Evolutionary conservation across 2,888 invertebrate genomes (phyloP), one percentile per base, ranked within the genome.

Genomic region (Caenorhabditis afra): DNA sequence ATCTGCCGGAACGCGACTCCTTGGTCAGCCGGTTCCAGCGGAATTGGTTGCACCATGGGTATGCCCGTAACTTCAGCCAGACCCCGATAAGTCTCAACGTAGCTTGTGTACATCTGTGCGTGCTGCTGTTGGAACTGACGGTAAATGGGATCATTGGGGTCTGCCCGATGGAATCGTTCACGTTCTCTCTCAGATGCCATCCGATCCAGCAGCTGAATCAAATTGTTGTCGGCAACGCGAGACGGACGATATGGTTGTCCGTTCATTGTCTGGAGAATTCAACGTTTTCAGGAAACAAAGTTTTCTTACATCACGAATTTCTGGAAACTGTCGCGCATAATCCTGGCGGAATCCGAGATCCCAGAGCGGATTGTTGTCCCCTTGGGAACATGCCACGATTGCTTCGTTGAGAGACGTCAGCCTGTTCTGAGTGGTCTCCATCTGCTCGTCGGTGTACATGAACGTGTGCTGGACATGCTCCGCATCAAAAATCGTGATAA

Each of bases 221-320:
- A 45, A 22, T 41, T 23, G n/a, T 18, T 35, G 18, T 66, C 66
- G 12, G 61, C 61, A 0, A 22, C 16, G 0, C 1, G 4, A 1
- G 61, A 55, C 0, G 61, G 22, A 0, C 16, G 45, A 47, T 55
- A 70, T 12, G 37, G 53, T 1, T 37, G 18, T 10, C 53, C 61
- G 0, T 70, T 53, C 70, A 70, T 45, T 3, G 53, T 45, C 70
- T 70, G 61, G 1, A 70, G 61, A 8, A 65, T 39, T 29, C 16
- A 1, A 29, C 7, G 5, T 16, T 35, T 16, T 20, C 11, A 10
- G 3, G 16, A 29, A 29, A 29, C 29, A 29, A 29, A 7, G 3
- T 29, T 29, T 29, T 29, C 47, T 35, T n/a, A 50, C 64, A 16
- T 64, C 64, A 16, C 29, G 7, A 7, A 66, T 37, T 20, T 47